Percentiles rank a stretch among this genome's conserved stretches.
Conservation (phyloP, 2,888 invertebrate species). For the Rambutsinella grinnellia region DNA sequence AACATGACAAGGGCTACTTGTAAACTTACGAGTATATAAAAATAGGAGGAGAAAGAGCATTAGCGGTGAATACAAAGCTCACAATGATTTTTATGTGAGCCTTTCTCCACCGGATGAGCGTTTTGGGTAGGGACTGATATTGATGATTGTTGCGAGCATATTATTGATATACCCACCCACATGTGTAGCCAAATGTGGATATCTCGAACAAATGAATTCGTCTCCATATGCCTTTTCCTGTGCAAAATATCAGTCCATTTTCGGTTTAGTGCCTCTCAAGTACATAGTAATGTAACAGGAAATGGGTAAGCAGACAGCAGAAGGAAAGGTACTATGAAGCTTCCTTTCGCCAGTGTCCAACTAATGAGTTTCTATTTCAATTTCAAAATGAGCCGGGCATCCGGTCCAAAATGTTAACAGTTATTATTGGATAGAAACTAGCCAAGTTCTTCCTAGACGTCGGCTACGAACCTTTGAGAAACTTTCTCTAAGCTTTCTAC, state of each 20-base stretch:
- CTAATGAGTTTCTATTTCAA: conserved; percentile 59
- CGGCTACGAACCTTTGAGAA: too few species aligned
- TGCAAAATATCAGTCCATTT: conserved; percentile 7
- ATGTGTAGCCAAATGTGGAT: too few species aligned
- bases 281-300: conserved; percentile 24
- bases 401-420: conserved; percentile 25
- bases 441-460: not conserved
- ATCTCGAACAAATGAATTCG: too few species aligned
- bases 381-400: conserved; percentile 37
- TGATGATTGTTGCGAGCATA: not conserved
- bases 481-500: too few species aligned
- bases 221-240: not conserved
- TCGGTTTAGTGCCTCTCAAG: conserved; percentile 17
- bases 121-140: not conserved
- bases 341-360: conserved; percentile 3
- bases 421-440: not conserved
- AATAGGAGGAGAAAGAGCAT: too few species aligned
- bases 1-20: too few species aligned
- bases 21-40: too few species aligned
- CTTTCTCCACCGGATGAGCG: not conserved
- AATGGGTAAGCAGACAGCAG: conserved; percentile 24
- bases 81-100: not conserved
- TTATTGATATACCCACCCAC: not conserved
- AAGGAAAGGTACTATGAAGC: conserved; percentile 17
- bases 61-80: not conserved